Evolutionary conservation across 1,140 invertebrate genomes (phyloP).

Genomic region (Matsumurasca onukii): DNA sequence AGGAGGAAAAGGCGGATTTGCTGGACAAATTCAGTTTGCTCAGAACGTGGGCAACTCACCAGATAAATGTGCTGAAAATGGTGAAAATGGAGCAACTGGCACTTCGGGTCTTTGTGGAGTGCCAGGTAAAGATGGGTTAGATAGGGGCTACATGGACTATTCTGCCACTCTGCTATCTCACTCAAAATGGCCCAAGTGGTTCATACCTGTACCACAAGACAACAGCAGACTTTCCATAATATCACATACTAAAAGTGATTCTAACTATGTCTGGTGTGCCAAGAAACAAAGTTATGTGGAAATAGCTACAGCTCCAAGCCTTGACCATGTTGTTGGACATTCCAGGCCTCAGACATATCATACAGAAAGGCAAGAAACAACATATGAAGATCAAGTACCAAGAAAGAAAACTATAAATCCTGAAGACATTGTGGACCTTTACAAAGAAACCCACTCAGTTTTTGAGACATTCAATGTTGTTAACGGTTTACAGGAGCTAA

Average conservation of each 20-base stretch:
- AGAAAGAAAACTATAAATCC: neutral
- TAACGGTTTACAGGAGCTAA: neutral
- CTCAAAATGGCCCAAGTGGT: neutral
- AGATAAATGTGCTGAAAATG: slow-evolving; percentile 9
- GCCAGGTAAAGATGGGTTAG: slow-evolving; percentile 31
- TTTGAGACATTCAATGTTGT: neutral
- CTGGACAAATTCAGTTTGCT: slow-evolving; percentile 33
- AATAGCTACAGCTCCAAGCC: neutral
- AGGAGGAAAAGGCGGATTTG: slow-evolving; percentile 36
- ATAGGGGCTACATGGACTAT: slow-evolving; percentile 31
- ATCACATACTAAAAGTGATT: neutral
- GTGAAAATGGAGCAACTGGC: slow-evolving; percentile 15
- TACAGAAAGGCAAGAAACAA: neutral
- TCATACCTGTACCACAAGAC: neutral
- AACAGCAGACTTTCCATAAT: neutral
- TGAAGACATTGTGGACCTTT: neutral
- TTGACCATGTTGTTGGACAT: neutral
- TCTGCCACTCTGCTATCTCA: neutral
- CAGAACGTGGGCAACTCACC: neutral
- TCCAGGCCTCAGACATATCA: neutral
- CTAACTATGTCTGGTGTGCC: neutral
- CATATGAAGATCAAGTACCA: neutral
- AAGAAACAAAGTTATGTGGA: neutral
- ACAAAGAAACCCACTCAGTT: neutral
- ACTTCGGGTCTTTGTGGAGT: neutral